Base-by-base conservation (phyloP, 2,888 invertebrate species). In the Limnephilus auricula region DNA sequence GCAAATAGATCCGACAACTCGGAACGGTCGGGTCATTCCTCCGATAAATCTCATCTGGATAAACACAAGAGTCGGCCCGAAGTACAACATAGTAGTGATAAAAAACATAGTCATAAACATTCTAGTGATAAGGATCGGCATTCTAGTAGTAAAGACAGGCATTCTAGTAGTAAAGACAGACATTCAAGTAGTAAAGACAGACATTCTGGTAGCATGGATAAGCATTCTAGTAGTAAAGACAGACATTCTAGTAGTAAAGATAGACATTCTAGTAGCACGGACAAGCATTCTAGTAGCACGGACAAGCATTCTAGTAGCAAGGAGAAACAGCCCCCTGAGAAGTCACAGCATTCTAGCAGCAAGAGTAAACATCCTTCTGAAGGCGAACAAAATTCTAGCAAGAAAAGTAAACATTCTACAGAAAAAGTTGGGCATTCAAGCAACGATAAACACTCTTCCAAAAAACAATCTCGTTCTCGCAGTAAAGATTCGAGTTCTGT, bases 351-450 rank as follows among this genome's bases (percentile, higher is more conserved):
- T 83, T 94, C 94, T 37, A 90, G 90, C 89, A 85, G 87, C 85
- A 91, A 92, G 79, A 65, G 80, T 31, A 89, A 89, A 40, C 89
- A 94, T 93, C 93, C 94, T 94, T 92, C 93, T 93, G 93, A 93
- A 93, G 94, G 93, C 90, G 93, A 92, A 92, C 94, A 93, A 82
- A 93, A 93, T 85, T 93, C 93, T 9, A 93, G 93, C 12, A 91
- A 89, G 65, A 93, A 93, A 6, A 87, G 91, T 90, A 93, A 90
- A 79, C 90, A 78, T 88, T 95, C 95, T 65, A 90, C 78, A 34
- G 94, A 94, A 93, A 95, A 94, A 93, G 95, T 95, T 45, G 95
- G 94, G 50, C 31, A 88, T 37, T 90, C 91, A 18, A 86, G 88
- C 18, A 91, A 90, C 31, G 89, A 91, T 83, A 93, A 86, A 84